Evolutionary conservation across 2,797 vertebrate genomes (phyloP).

Genomic region (Spinus pinus): DNA sequence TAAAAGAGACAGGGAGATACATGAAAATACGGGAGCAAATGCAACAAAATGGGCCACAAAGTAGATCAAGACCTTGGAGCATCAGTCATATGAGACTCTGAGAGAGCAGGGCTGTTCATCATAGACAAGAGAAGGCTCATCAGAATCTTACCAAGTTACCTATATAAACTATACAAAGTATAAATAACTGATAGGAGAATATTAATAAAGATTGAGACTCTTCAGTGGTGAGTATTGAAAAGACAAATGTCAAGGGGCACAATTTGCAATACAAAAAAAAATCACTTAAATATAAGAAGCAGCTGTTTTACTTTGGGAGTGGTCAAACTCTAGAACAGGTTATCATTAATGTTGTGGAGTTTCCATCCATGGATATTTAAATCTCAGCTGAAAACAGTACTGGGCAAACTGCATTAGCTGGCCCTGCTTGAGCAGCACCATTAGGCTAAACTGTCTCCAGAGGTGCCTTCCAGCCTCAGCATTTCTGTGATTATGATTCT

Average conservation of each 20-base stretch:
- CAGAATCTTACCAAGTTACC: not conserved
- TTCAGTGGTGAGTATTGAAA: not conserved
- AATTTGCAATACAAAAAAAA: not conserved
- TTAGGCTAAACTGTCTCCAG: not conserved
- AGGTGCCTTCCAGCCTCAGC: not conserved
- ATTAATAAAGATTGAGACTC: not conserved
- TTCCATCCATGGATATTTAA: not conserved
- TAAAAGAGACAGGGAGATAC: not conserved
- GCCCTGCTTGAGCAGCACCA: not conserved
- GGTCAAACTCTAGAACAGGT: not conserved
- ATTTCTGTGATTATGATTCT: not conserved
- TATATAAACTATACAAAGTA: not conserved
- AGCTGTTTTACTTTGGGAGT: not conserved
- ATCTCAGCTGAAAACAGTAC: not conserved
- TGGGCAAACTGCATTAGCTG: not conserved
- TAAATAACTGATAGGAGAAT: not conserved
- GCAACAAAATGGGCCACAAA: not conserved
- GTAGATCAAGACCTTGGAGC: not conserved
- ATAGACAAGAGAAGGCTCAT: not conserved
- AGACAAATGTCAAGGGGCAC: not conserved
- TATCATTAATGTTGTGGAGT: not conserved
- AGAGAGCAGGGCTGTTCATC: not conserved
- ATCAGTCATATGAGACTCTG: not conserved
- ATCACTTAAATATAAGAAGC: rapidly evolving
- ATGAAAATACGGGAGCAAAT: not conserved